These are phyloP conservation scores for Phallusia fumigata DNA, from an alignment of 23 tunicate species.

Conservation along the genomic window DNA sequence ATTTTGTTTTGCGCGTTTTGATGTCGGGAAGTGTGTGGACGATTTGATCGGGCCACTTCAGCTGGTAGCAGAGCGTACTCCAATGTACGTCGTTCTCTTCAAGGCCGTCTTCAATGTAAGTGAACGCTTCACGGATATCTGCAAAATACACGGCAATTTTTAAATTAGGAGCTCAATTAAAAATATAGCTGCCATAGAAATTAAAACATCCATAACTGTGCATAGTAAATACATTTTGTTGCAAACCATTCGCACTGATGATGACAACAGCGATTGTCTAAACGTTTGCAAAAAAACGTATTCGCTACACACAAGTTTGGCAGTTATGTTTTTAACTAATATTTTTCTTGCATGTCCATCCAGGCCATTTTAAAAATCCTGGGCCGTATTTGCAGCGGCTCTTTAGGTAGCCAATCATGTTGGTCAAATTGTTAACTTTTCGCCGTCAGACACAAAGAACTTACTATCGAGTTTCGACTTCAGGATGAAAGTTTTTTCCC, in stretches of 20 bases:
- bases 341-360: neutral
- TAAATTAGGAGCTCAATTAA: neutral
- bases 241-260: too few relatives aligned
- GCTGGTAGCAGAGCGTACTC: slow-evolving; percentile 62
- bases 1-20: neutral
- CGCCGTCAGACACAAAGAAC: neutral
- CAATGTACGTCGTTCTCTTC: slow-evolving; percentile 47
- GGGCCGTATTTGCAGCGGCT: too few relatives aligned
- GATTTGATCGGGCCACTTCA: slow-evolving; percentile 63
- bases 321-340: too few relatives aligned
- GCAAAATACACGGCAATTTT: neutral
- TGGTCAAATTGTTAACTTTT: neutral
- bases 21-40: slow-evolving; percentile 37
- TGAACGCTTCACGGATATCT: slow-evolving; percentile 70
- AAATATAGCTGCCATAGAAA: too few relatives aligned
- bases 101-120: slow-evolving; percentile 42
- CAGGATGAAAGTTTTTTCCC: slow-evolving; percentile 82
- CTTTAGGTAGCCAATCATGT: too few relatives aligned
- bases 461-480: slow-evolving; percentile 78
- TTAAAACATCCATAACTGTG: too few relatives aligned
- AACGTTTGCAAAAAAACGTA: neutral
- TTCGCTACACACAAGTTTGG: neutral
- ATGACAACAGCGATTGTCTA: neutral
- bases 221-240: too few relatives aligned
- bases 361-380: too few relatives aligned